phyloP scores from a whole-genome alignment of 2,797 vertebrate species.

The Tokudaia muenninki region DNA sequence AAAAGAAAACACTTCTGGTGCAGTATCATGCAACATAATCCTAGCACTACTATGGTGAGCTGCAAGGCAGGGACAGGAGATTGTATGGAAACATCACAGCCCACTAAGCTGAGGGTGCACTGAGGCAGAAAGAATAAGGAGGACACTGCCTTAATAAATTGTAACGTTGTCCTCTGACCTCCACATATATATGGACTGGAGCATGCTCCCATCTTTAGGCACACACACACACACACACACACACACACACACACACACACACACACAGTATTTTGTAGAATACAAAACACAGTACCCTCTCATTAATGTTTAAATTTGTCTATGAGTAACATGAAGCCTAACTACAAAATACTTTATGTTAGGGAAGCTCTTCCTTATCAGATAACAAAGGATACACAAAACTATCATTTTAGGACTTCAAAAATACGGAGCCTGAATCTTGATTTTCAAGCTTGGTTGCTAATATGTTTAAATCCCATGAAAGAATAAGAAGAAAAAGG shows the following conservation, averaged over 20 bases:
- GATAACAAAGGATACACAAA: slow-evolving; percentile 19
- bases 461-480: background rate
- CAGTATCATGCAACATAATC: background rate
- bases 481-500: background rate
- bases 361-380: background rate
- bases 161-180: background rate
- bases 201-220: background rate
- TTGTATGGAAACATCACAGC: background rate
- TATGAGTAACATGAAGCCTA: background rate
- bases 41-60: background rate
- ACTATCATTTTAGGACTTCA: background rate
- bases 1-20: background rate
- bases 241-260: background rate
- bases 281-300: background rate
- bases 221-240: background rate
- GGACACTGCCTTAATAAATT: background rate
- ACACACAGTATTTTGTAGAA: background rate
- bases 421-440: background rate
- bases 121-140: background rate
- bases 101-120: background rate
- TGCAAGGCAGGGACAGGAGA: background rate
- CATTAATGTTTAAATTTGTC: background rate
- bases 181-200: background rate
- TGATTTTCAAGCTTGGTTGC: background rate
- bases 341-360: slow-evolving; percentile 27